Evolutionary conservation across 2,113 vertebrate species (phyloP), one percentile per base, ranked within the genome.

Genomic region (Scartelaos histophorus): DNA sequence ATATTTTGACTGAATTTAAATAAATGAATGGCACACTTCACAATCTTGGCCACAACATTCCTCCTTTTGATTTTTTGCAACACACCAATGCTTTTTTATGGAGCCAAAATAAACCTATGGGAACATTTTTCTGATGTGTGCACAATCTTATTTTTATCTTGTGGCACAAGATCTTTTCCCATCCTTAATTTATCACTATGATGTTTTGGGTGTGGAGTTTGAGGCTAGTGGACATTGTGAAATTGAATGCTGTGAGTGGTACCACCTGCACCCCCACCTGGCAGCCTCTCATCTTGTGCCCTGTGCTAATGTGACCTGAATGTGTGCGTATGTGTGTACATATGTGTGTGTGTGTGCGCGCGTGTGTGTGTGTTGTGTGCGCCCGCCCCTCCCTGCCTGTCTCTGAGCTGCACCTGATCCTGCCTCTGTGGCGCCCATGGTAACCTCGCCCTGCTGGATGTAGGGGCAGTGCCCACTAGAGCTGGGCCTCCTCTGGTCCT

Each of bases 261-360:
- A 25, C 56, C 83, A 88, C 86, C 90, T 87, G 86, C 80, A 57
- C 69, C 43, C 81, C 88, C 85, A 87, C 90, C 84, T 83, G 78
- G 71, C 19, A 2, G 71, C 73, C 73, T 79, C 70, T 80, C 70
- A 61, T 89, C 88, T 72, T 46, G 49, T 61, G 54, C 67, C 77
- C 61, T 67, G 21, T 57, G 12, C 87, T 91, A 90, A 91, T 89
- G 86, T 78, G 86, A 90, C 85, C 83, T 90, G 88, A 91, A 88
- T 77, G 83, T 79, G 79, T 66, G 82, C 74, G 51, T 16, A 5
- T 47, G 46, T 13, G 46, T 78, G 78, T 66, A 81, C 69, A 85
- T 75, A 84, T 71, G 82, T 77, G 75, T 60, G 82, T 69, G 87
- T 75, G 85, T 71, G 84, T 16, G 46, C 16, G 46, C 74, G 83